These are phyloP conservation scores for Spodoptera frugiperda DNA, from an alignment of 1,140 invertebrate genomes.

Conservation along the genomic window DNA sequence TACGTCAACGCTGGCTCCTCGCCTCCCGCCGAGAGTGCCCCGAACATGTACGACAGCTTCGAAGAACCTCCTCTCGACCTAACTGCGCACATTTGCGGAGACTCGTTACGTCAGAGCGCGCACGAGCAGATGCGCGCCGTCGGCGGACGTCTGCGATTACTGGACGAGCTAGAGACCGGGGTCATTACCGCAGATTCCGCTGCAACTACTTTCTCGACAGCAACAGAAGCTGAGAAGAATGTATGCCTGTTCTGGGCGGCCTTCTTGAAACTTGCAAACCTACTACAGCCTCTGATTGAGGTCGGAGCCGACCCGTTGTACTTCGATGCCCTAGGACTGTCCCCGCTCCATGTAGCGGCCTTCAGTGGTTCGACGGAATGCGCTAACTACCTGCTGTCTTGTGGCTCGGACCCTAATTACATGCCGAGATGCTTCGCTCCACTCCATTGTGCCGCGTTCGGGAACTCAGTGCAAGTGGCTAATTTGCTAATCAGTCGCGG, in stretches of 20 bases:
- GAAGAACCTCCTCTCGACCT: slow-evolving; percentile 90
- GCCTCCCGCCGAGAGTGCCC: slow-evolving; percentile 90
- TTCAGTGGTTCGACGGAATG: slow-evolving; percentile 92
- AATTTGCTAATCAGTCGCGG: slow-evolving; percentile 90
- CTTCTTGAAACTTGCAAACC: slow-evolving; percentile 89
- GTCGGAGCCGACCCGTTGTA: slow-evolving; percentile 90
- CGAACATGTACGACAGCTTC: slow-evolving; percentile 91
- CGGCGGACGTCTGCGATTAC: slow-evolving; percentile 88
- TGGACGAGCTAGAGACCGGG: slow-evolving; percentile 90
- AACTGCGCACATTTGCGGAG: slow-evolving; percentile 90
- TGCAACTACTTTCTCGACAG: slow-evolving; percentile 83
- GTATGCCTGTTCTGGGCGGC: slow-evolving; percentile 90
- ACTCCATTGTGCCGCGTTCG: slow-evolving; percentile 93
- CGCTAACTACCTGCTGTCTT: slow-evolving; percentile 89
- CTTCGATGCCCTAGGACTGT: slow-evolving; percentile 89
- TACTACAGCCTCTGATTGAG: slow-evolving; percentile 87
- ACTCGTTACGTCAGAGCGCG: slow-evolving; percentile 90
- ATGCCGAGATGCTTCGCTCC: slow-evolving; percentile 90
- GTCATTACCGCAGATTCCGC: slow-evolving; percentile 87
- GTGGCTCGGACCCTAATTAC: slow-evolving; percentile 89
- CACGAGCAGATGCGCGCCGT: slow-evolving; percentile 90
- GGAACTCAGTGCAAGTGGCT: slow-evolving; percentile 91
- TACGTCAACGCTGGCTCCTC: slow-evolving; percentile 91
- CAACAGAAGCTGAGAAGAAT: slow-evolving; percentile 89
- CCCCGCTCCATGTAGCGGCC: slow-evolving; percentile 91